Percentiles rank a stretch among this genome's conserved stretches.
These are phyloP conservation scores for Pteropus alecto DNA, from an alignment of 2,113 vertebrate genomes.

Conservation along the genomic window DNA sequence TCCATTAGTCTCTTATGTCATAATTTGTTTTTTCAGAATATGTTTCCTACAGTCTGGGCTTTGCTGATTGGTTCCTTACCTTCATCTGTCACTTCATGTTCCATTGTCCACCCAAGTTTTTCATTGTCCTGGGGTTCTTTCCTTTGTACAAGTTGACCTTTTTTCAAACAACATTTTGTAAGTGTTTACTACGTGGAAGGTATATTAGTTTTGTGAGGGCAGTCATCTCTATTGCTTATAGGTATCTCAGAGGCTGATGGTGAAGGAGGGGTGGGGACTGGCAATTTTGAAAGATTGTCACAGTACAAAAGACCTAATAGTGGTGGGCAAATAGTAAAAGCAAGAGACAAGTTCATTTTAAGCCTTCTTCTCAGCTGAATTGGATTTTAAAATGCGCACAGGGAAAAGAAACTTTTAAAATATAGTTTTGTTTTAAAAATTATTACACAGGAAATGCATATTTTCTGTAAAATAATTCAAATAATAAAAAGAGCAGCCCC, in stretches of 20 bases:
- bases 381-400: neutral
- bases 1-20: neutral
- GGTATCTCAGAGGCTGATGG: neutral
- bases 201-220: neutral
- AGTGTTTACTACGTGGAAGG: neutral
- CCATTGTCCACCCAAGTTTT: neutral
- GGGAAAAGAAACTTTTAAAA: neutral
- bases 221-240: neutral
- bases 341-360: neutral
- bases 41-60: neutral
- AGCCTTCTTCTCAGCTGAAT: neutral
- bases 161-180: neutral
- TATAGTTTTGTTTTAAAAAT: neutral
- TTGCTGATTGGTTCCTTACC: neutral
- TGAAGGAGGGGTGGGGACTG: neutral
- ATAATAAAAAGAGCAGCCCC: neutral
- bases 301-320: neutral
- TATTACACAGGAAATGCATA: neutral
- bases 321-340: neutral
- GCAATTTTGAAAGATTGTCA: neutral
- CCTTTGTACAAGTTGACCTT: neutral
- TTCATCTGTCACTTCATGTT: neutral
- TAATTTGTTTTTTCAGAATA: neutral
- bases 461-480: conserved; percentile 1
- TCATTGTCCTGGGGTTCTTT: neutral